Percentiles rank a stretch among this genome's conserved stretches.
Evolutionary conservation across 1,140 invertebrate species (phyloP).

Genomic region (Hyposmocoma kahamanoa): DNA sequence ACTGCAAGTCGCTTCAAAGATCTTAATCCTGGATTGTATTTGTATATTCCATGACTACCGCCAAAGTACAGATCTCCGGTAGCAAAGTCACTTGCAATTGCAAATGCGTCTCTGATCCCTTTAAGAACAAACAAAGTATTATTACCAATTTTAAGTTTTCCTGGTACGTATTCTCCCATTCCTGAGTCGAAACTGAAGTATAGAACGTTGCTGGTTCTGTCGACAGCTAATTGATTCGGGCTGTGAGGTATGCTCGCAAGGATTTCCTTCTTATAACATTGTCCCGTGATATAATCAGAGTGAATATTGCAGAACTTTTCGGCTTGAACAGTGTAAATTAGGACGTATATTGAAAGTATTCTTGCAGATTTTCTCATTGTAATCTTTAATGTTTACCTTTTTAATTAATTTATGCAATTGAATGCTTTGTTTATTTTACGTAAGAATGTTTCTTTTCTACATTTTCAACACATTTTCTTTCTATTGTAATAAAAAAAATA

Average conservation of each 20-base stretch:
- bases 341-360: no score
- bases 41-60: constrained; percentile 55
- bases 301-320: constrained; percentile 31
- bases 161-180: constrained; percentile 45
- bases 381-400: no score
- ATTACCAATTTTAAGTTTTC: constrained; percentile 32
- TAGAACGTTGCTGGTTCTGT: constrained; percentile 40
- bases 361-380: no score
- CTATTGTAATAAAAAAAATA: no score
- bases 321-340: no score
- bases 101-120: constrained; percentile 57
- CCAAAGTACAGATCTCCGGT: constrained; percentile 48
- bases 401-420: no score
- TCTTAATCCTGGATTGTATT: constrained; percentile 30
- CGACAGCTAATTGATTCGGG: constrained; percentile 51
- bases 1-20: constrained; percentile 32
- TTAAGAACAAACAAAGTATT: constrained; percentile 46
- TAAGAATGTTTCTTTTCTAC: no score
- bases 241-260: constrained; percentile 35
- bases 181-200: constrained; percentile 59
- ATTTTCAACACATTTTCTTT: no score
- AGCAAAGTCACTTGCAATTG: constrained; percentile 33
- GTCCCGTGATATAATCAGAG: constrained; percentile 26
- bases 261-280: constrained; percentile 47
- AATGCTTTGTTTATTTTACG: no score